Conservation (phyloP, 2,888 invertebrate genomes). For the Agrilus biguttatus region DNA sequence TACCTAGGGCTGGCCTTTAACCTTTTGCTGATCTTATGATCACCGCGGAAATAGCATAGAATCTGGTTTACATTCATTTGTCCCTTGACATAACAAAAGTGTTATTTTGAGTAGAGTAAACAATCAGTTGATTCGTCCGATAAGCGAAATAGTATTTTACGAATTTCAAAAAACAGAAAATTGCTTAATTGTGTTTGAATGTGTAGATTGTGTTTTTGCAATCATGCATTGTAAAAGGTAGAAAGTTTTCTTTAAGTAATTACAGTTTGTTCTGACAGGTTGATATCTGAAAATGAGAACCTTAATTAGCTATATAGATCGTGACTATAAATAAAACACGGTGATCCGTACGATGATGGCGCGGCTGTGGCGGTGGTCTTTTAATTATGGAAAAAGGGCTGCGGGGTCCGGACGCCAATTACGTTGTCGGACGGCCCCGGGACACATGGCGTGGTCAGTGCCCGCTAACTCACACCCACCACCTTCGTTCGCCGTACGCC, state of each 20-base stretch:
- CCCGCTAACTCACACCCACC: conserved; percentile 5
- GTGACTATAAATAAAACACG: conserved; percentile 33
- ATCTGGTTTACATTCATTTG: no score
- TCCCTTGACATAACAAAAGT: no score
- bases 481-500: conserved; percentile 12
- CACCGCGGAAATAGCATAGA: no score
- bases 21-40: no score
- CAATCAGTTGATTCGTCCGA: no score
- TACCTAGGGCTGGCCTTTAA: no score
- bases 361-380: conserved; percentile 19
- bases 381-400: conserved; percentile 27
- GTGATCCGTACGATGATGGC: conserved; percentile 23
- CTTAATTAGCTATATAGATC: conserved; percentile 34
- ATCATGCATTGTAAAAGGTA: no score
- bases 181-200: no score
- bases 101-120: no score
- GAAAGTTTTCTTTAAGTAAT: conserved; percentile 13
- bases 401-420: conserved; percentile 10
- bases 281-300: conserved; percentile 29
- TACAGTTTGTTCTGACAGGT: conserved; percentile 22
- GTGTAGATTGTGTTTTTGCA: no score
- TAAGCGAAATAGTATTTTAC: no score
- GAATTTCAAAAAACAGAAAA: no score
- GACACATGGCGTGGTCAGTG: conserved; percentile 9
- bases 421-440: background rate